Conservation (phyloP, 2,888 invertebrate species). For the Argynnis bischoffii region DNA sequence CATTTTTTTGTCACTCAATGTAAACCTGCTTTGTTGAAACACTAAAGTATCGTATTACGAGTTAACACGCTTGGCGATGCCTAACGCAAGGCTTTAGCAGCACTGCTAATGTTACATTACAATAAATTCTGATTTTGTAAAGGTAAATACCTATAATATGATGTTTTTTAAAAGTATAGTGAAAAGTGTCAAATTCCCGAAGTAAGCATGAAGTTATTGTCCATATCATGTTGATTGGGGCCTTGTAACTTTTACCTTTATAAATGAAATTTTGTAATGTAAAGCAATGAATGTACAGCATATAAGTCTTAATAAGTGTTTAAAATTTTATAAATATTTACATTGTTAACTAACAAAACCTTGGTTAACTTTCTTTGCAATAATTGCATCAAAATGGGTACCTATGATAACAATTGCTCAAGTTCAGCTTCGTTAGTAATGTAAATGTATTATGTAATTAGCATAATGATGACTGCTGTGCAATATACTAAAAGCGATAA, state of each 20-base stretch:
- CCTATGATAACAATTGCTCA: not conserved
- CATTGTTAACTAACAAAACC: too few species aligned
- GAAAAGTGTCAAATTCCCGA: too few species aligned
- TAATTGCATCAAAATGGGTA: not conserved
- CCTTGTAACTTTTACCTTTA: too few species aligned
- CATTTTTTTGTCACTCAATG: constrained; percentile 16
- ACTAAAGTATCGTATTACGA: constrained; percentile 15
- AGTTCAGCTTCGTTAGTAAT: constrained; percentile 1
- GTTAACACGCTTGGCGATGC: constrained; percentile 23
- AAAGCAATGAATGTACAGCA: too few species aligned
- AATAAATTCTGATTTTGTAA: not conserved
- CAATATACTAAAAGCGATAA: constrained; percentile 16
- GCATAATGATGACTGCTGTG: not conserved
- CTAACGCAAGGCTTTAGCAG: not conserved
- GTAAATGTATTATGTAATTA: not conserved
- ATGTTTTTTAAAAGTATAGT: too few species aligned
- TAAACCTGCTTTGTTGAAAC: constrained; percentile 12
- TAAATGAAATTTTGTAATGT: too few species aligned
- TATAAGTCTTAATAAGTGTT: too few species aligned
- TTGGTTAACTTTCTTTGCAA: not conserved
- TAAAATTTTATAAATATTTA: too few species aligned
- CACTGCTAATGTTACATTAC: constrained; percentile 2
- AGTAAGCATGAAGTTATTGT: too few species aligned
- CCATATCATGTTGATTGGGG: too few species aligned
- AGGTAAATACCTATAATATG: not conserved